Base-by-base conservation (phyloP, 2,888 invertebrate genomes). In the Heliconius sara region DNA sequence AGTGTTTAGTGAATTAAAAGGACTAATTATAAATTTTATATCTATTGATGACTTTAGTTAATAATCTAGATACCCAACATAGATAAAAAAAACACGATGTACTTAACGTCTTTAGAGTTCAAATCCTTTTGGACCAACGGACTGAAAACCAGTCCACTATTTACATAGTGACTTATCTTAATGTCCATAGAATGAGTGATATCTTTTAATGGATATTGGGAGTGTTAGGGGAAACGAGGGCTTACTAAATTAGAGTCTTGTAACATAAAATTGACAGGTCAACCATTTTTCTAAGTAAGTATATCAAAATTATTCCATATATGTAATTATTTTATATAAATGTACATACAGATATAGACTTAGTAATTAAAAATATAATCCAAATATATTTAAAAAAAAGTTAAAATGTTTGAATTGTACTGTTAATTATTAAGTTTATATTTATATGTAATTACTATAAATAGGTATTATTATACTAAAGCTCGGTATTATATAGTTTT, bases 111-210 rank as follows among this genome's bases (percentile, higher is more conserved):
- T 76, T 81, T 81, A 30, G 73, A 80, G 47, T 80, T 76, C 52
- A 65, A 81, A 74, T 76, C 70, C 57, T 47, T 70, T 65, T 76
- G 76, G 76, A 73, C 76, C 67, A 78, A 72, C 80, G 25, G 78
- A 80, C 76, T 78, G 65, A 73, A 80, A 81, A 73, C 76, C 78
- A 80, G 81, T 76, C 79, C 77, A 79, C 78, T 81, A 81, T 81
- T 81, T 81, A 81, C 78, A 68, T 68, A 76, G 63, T 80, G 80
- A 80, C 80, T 81, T 80, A 81, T 78, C 81, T 80, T 72, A 76
- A 78, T 78, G 76, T 78, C 68, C 80, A 80, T 70, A 78, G 80
- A 71, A 78, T 78, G 80, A 78, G 81, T 65, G 78, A 77, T 81
- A 79, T 79, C 79, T 52, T 79, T 81, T 79, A 79, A 81, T 78